Percentiles rank a stretch among this genome's conserved stretches.
These are phyloP conservation scores for Drosophila dives DNA, from an alignment of 2,888 invertebrate genomes.

Conservation along the genomic window DNA sequence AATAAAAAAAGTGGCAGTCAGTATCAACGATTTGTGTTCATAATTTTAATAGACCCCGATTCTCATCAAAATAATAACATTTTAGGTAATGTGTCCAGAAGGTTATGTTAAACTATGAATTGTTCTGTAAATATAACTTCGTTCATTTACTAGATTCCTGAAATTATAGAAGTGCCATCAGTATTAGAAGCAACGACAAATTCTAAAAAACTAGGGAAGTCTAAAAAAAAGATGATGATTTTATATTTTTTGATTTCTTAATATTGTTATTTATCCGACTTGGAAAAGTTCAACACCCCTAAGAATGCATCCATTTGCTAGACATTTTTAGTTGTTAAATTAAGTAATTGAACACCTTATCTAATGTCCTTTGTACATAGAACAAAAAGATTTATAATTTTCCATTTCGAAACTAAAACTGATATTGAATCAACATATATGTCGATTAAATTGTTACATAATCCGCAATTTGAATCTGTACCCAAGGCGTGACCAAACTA, in stretches of 20 bases:
- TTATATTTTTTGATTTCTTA: neutral
- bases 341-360: neutral
- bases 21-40: neutral
- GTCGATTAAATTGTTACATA: neutral
- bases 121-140: neutral
- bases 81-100: neutral
- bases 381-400: neutral
- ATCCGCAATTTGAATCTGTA: neutral
- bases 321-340: neutral
- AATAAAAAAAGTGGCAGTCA: neutral
- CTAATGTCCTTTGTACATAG: neutral
- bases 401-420: neutral
- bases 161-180: neutral
- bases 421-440: neutral
- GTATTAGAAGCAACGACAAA: neutral
- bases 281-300: neutral
- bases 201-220: neutral
- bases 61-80: neutral
- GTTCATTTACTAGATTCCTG: neutral
- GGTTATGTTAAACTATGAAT: neutral
- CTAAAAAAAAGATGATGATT: neutral
- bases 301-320: neutral
- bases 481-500: conserved; percentile 7
- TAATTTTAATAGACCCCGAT: neutral
- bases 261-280: neutral